Conservation (phyloP, 2,797 vertebrate species). For the Psittacula echo region DNA sequence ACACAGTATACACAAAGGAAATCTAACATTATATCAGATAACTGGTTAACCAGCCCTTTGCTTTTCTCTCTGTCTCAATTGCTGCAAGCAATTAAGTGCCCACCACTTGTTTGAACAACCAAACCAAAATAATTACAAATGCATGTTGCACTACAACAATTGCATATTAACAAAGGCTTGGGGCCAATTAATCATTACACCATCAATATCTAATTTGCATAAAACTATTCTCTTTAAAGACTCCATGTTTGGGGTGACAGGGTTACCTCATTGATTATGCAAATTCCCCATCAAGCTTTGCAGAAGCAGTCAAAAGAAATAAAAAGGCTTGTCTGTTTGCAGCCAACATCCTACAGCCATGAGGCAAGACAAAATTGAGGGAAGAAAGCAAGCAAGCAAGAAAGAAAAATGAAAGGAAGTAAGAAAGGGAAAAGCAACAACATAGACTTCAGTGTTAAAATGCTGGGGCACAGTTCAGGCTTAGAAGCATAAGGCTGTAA, state of each 20-base stretch:
- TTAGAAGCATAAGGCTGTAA: neutral
- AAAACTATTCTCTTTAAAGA: slow-evolving; percentile 95
- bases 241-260: slow-evolving; percentile 93
- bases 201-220: slow-evolving; percentile 99
- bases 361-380: slow-evolving; percentile 51
- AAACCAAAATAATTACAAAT: slow-evolving; percentile 92
- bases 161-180: slow-evolving; percentile 94
- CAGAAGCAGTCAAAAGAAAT: slow-evolving; percentile 89
- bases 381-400: no score
- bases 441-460: neutral
- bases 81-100: slow-evolving; percentile 77
- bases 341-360: slow-evolving; percentile 78
- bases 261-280: slow-evolving; percentile 96
- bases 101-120: slow-evolving; percentile 92
- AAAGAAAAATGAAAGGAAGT: neutral
- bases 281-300: slow-evolving; percentile 91
- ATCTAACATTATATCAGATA: slow-evolving; percentile 3
- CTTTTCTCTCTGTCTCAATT: slow-evolving; percentile 68
- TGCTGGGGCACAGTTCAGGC: neutral
- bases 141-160: slow-evolving; percentile 88
- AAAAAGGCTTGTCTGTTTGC: slow-evolving; percentile 82
- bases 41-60: slow-evolving; percentile 43
- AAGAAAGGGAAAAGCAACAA: neutral
- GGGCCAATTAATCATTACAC: slow-evolving; percentile 94
- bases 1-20: slow-evolving; percentile 1